Base-by-base conservation (phyloP, 2,797 vertebrate genomes). In the Furcifer pardalis region DNA sequence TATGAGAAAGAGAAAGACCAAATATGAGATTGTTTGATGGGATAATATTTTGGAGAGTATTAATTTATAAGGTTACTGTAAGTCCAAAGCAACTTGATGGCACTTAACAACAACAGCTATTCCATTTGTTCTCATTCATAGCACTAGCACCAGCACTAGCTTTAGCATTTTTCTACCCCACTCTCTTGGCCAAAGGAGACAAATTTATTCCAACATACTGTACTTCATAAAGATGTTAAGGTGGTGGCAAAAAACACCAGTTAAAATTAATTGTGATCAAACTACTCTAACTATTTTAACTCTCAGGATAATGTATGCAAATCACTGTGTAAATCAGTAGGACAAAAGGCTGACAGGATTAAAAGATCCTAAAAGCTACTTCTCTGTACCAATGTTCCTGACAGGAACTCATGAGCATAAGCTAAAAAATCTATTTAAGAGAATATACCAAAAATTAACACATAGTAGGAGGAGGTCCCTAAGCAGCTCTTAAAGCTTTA, bases 311-410 rank as follows among this genome's bases (percentile, higher is more conserved):
- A 60, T 78, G 9, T 81, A 78, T 69, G 81, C 8, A 86, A 86
- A 84, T 73, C 56, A 44, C 56, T 85, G 46, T 76, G 72, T 71
- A 76, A 86, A 83, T 81, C 81, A 86, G 27, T 81, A 73, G 35
- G 82, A 79, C 75, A 84, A 74, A 78, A 83, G 30, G 30, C 44
- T 84, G 52, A 59, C 74, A 73, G 60, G 62, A 74, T 37, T 73
- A 75, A 81, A 85, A 81, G 32, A 84, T 81, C 60, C 68, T 84
- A 84, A 89, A 81, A 56, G 73, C 68, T 84, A 68, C 40, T 89
- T 76, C 77, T 40, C 78, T 7, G 27, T 77, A 40, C 87, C 42
- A 27, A 23, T 74, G 42, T 19, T 82, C 42, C 84, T 77, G 66
- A 84, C 52, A 82, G 77, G 78, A 84, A 86, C 32, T 49, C 52